Base-by-base conservation (phyloP, 2,888 invertebrate species). In the Andrena hattorfiana region DNA sequence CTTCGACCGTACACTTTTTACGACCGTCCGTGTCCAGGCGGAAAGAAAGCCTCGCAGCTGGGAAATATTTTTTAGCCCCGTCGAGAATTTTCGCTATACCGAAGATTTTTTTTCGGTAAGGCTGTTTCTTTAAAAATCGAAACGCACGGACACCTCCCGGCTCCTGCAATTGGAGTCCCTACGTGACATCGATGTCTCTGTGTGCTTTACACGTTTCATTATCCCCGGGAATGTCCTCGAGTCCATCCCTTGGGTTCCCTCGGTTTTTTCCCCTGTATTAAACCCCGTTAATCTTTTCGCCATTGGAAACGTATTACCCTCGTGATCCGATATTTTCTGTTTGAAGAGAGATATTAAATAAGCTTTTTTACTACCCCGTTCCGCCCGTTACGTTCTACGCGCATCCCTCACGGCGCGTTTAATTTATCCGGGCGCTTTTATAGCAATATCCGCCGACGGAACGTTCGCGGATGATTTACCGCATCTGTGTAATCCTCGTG, bases 1-100 rank as follows among this genome's bases (percentile, higher is more conserved):
- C 42, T 59, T 48, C 35, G 73, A 66, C 35, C 54, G 49, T 35
- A 49, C 23, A 28, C 42, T 73, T 72, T 69, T 68, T 80, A 56
- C 70, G 26, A 35, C 48, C 32, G 16, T 5, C 6, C 23, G n/a
- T 10, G 30, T 48, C 10, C 20, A 48, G 26, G 13, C 16, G 6
- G 8, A 68, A 16, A 54, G 54, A 69, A 60, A 71, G 42, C 42
- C 70, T 49, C 26, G 70, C 23, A 48, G 23, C n/a, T 2, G 48
- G n/a, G 62, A 54, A 32, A 74, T 68, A 56, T 59, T 69, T 49
- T 62, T 63, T 23, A 54, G 35, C 16, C 30, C 13, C n/a, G 7
- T n/a, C 4, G 48, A 42, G 60, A 28, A 60, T 7, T 4, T 64
- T 20, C 28, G 32, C 30, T 7, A 2, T 23, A 16, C 6, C 28